Base-by-base conservation (phyloP, 1,140 invertebrate genomes). In the Dufourea novaeangliae region DNA sequence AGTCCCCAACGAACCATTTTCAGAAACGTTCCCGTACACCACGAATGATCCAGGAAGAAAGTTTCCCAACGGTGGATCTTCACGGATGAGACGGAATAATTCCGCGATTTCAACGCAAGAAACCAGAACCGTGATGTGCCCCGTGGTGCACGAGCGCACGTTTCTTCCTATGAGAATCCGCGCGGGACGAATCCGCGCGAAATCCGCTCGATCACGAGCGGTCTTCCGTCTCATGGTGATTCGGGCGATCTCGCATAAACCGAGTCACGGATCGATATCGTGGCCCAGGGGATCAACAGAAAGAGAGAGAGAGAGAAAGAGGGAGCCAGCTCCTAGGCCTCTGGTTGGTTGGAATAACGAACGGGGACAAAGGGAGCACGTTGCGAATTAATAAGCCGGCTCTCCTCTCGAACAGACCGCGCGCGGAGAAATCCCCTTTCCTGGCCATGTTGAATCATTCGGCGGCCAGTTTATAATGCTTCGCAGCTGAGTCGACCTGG, bases 371-470 rank as follows among this genome's bases (percentile, higher is more conserved):
- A 89, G 86, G 79, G 82, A 80, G 81, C 89, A 87, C 82, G 89
- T 84, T 87, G 86, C 88, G 90, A 91, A 91, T 92, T 92, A 91
- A 91, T 91, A 91, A 91, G 89, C 90, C 84, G 82, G 83, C 86
- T 90, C 63, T 67, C 29, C 63, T 67, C 29, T 87, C 83, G 79
- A 86, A 83, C 84, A 82, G 66, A 78, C 17, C 63, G 56, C 52
- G 29, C 22, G 3, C 62, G 68, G 80, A 80, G 80, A 72, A 76
- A 82, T 64, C 52, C 63, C 68, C 68, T 79, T 82, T 86, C 80
- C 83, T 78, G 84, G 79, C 84, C 66, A 82, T 86, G 87, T 88
- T 88, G 90, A 89, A 90, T 85, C 86, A 86, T 82, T 87, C 85
- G 86, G 78, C 87, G 82, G 87, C 79, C 85, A 87, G 89, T 90